Evolutionary conservation across 2,113 vertebrate species (phyloP), one percentile per base, ranked within the genome.

Genomic region (Pangasianodon hypophthalmus): DNA sequence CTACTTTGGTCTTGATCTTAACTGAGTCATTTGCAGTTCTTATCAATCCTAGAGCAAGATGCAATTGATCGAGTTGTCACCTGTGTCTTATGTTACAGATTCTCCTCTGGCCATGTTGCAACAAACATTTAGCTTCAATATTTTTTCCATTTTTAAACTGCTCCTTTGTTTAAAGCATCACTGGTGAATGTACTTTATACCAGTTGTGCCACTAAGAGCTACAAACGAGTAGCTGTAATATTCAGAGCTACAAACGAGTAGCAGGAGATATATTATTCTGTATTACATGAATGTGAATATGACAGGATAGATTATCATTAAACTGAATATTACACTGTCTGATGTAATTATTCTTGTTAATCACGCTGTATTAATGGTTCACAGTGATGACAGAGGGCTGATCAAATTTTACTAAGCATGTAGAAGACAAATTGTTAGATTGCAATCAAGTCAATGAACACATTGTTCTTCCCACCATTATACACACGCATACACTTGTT

Each of bases 1-100:
- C 8, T 2, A 44, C 89, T 90, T 91, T 91, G 85, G 84, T 60
- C 89, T 92, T 92, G 91, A 93, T 92, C 44, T 93, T 94, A 94
- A 94, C 93, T 91, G 84, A 88, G 92, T 95, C 90, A 94, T 95
- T 95, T 94, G 92, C 92, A 93, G 89, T 95, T 94, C 91, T 92
- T 91, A 92, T 94, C 92, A 87, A 18, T 93, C 89, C 90, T 86
- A 91, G 58, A 90, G 87, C 85, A 85, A 56, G 92, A 91, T 91
- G 91, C 67, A 79, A 92, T 92, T 92, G 92, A 92, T 88, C 69
- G 26, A 64, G 26, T 79, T 85, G 41, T 89, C 86, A 84, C 82
- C 69, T 84, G 46, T 54, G 94, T 92, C 91, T 94, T 91, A 93
- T 94, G 94, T 93, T 71, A 52, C 92, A 92, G 92, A 93, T 92